Base-by-base conservation (phyloP, 2,888 invertebrate species). In the Noctua comes region DNA sequence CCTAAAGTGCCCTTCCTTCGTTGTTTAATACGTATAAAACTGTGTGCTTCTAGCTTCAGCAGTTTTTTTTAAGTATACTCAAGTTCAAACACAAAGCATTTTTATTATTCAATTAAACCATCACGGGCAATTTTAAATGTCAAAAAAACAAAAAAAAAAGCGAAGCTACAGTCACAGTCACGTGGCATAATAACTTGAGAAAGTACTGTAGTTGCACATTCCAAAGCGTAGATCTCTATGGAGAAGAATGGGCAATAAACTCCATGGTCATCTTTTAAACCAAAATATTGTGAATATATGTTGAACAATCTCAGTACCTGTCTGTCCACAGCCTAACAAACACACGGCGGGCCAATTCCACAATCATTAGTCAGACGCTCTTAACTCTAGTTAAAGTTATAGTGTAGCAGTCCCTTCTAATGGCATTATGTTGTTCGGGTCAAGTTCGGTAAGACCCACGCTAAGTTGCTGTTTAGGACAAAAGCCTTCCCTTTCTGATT, bases 401-500 rank as follows among this genome's bases (percentile, higher is more conserved):
- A 86, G 77, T 74, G 79, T 86, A 76, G 81, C 86, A 78, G 87
- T 79, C 86, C 88, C 85, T 86, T 80, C 87, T 90, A 91, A 91
- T 90, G 91, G 90, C 86, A 88, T 89, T 86, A 87, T 85, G 89
- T 86, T 89, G 89, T 91, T 90, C 85, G 84, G 89, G 85, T 86
- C 85, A 86, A 86, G 79, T 88, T 78, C 68, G 62, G 80, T 79
- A 84, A 87, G 88, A 81, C 84, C 80, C 76, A 84, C 80, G 77
- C 62, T 76, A 84, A 84, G 77, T 85, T 84, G 80, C 73, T 77
- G 65, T 69, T 85, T 73, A 76, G 74, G 57, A 86, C 87, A 81
- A 86, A 83, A 79, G 74, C 76, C 75, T 68, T 11, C 59, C 77
- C 82, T 83, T 83, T 79, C 72, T 77, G 77, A 73, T 72, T 54